These are phyloP conservation scores for Carcinoscorpius rotundicauda DNA, from an alignment of 1,140 invertebrate genomes.

Conservation along the genomic window DNA sequence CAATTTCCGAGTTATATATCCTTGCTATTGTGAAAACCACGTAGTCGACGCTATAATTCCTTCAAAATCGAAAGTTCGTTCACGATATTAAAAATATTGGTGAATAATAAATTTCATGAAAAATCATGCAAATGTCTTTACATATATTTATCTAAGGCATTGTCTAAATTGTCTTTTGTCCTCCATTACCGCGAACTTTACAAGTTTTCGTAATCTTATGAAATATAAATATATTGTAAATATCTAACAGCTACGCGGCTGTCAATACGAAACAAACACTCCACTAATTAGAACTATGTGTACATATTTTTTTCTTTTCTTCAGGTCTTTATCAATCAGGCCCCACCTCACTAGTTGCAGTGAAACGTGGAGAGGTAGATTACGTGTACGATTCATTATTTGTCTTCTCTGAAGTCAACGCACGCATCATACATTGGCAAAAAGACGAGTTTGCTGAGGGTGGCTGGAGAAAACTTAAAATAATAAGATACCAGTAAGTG, in stretches of 20 bases:
- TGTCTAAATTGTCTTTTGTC: too few species aligned
- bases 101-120: too few species aligned
- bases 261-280: background rate
- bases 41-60: too few species aligned
- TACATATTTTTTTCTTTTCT: background rate
- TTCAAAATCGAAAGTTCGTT: too few species aligned
- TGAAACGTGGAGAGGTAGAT: conserved; percentile 51
- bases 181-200: conserved; percentile 27
- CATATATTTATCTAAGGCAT: too few species aligned
- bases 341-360: conserved; percentile 49
- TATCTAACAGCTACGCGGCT: background rate
- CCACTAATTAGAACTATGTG: background rate
- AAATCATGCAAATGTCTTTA: too few species aligned
- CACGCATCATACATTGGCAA: conserved; percentile 49
- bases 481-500: conserved; percentile 28
- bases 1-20: too few species aligned
- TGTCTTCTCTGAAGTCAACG: conserved; percentile 62
- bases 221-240: background rate
- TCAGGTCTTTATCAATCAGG: conserved; percentile 39
- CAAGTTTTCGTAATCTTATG: background rate
- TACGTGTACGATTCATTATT: conserved; percentile 59
- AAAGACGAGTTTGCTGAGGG: conserved; percentile 19
- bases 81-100: too few species aligned
- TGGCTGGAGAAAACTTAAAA: conserved; percentile 25
- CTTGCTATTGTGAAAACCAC: too few species aligned